phyloP scores from a whole-genome alignment of 2,113 vertebrate species.

The Calidris pugnax region DNA sequence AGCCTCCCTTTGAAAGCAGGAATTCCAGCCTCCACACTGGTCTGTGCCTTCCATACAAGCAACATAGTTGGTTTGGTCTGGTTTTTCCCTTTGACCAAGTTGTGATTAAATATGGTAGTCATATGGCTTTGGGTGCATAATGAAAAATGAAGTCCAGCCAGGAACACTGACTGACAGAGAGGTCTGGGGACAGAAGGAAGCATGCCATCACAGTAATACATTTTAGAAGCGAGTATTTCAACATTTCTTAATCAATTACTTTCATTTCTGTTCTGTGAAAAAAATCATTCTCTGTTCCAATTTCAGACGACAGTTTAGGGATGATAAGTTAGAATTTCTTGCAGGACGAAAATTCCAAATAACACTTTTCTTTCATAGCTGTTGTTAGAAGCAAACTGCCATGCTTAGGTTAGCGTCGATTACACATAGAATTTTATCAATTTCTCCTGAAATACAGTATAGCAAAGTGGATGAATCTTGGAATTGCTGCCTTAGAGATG shows the following conservation, averaged over 20 bases:
- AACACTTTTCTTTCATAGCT: background rate
- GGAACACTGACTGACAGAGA: background rate
- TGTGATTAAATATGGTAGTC: background rate
- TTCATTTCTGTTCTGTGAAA: background rate
- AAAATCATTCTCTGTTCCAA: background rate
- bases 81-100: background rate
- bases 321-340: background rate
- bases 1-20: background rate
- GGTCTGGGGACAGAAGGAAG: background rate
- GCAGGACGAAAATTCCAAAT: background rate
- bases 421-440: background rate
- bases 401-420: background rate
- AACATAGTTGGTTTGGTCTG: background rate
- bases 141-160: background rate
- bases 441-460: background rate
- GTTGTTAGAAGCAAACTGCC: background rate
- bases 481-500: background rate
- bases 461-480: background rate
- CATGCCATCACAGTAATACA: background rate
- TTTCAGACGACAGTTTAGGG: background rate
- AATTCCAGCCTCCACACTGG: background rate
- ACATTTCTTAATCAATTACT: background rate
- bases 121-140: background rate
- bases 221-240: background rate
- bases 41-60: background rate